Evolutionary conservation across 37 sponge, comb jelly and placozoan species (phyloP).

Genomic region (Petrosia ficiformis): DNA sequence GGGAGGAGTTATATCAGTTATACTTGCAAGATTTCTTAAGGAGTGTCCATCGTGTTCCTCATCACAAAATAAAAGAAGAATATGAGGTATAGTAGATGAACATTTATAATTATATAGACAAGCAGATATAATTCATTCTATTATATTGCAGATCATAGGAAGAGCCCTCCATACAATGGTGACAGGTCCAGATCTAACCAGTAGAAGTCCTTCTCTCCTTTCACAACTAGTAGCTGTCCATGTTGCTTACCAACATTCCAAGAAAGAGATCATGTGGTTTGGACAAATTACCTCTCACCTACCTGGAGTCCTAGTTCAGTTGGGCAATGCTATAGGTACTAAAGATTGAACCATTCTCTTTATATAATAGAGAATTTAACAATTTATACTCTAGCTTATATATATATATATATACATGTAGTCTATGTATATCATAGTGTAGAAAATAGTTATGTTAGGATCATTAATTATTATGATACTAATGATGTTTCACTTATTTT

Average conservation of each 20-base stretch:
- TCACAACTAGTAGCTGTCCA: constrained; percentile 41
- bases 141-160: constrained; percentile 14
- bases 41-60: constrained; percentile 35
- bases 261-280: constrained; percentile 43
- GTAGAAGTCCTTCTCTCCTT: constrained; percentile 8
- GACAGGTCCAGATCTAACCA: constrained; percentile 10
- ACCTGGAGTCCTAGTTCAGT: constrained; percentile 24
- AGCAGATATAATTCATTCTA: background rate
- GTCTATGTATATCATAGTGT: too few species aligned
- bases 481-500: too few species aligned
- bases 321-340: too few species aligned
- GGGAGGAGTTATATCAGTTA: constrained; percentile 32
- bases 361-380: too few species aligned
- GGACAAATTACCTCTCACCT: constrained; percentile 28
- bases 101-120: too few species aligned
- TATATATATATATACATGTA: too few species aligned
- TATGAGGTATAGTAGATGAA: constrained; percentile 30
- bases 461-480: too few species aligned
- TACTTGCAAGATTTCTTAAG: constrained; percentile 59
- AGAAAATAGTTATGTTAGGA: too few species aligned
- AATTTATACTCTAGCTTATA: too few species aligned
- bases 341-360: too few species aligned
- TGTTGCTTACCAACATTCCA: constrained; percentile 20
- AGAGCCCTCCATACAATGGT: constrained; percentile 24
- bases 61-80: constrained; percentile 19